Evolutionary conservation across 2,888 invertebrate species (phyloP), one percentile per base, ranked within the genome.

Genomic region (Calameuta idolon): DNA sequence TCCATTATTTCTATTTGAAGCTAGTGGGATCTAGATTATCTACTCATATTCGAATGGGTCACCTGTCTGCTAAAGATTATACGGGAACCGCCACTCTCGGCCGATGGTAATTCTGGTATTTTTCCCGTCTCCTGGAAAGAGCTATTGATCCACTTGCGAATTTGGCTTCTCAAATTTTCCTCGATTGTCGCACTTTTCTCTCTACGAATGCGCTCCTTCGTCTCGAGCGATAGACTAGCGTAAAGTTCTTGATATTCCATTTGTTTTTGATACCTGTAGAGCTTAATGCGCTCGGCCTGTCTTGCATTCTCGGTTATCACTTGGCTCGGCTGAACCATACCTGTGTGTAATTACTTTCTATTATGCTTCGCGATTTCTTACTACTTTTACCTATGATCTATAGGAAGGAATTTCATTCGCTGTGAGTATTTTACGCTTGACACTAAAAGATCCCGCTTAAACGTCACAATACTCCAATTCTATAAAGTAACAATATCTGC

Each of bases 71-170:
- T 96, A 83, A 98, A 95, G 92, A 98, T 95, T 81, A 96, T 93
- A 84, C 96, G 93, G 0, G 98, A 98, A 0, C 98, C 98, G 11
- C 98, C 98, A 85, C 96, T 95, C 87, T 98, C 98, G 82, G 96
- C 97, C 3, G 97, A 95, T 0, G 98, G 98, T 86, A 97, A 95
- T 84, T 98, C 98, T 0, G 99, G 98, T 87, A 98, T 95, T 88
- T 96, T 96, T 35, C 96, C 97, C 9, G 96, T 96, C 86, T 95
- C 95, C 69, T 95, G 94, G 90, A 96, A 96, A 89, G 96, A 97
- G 84, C 96, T 96, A 83, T 95, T 94, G 81, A 98, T 95, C 98
- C 98, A 98, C 80, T 95, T 94, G 80, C 98, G 93, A 34, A 98
- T 94, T 92, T 98, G 97, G 87, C 96, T 96, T 82, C 96, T 95